Conservation (phyloP, 2,888 invertebrate genomes). For the Axea sp. region DNA sequence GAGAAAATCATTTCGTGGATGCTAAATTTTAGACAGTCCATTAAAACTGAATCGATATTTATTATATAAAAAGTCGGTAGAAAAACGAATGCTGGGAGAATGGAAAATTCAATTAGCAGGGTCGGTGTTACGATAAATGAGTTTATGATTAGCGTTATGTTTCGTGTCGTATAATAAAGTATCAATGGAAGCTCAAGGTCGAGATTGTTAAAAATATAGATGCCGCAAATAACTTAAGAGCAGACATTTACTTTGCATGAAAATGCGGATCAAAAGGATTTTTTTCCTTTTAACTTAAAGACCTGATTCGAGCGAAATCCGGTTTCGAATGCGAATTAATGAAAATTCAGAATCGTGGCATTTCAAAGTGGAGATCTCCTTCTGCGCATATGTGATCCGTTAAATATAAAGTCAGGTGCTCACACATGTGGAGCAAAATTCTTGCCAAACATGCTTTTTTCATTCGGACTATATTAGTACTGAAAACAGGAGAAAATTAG, state of each 20-base stretch:
- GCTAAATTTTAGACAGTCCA: too few relatives aligned
- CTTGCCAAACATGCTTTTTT: too few relatives aligned
- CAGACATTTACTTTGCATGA: conserved; percentile 55
- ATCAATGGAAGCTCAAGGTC: conserved; percentile 22
- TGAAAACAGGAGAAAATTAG: too few relatives aligned
- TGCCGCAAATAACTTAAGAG: conserved; percentile 40
- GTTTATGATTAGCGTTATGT: conserved; percentile 35
- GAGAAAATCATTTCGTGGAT: conserved; percentile 2
- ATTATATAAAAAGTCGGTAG: background rate
- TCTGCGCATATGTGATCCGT: too few relatives aligned
- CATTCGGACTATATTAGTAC: too few relatives aligned
- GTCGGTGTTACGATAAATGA: conserved; percentile 17
- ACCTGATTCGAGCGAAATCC: conserved; percentile 48
- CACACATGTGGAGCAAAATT: too few relatives aligned
- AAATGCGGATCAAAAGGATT: conserved; percentile 48
- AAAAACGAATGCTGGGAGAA: background rate
- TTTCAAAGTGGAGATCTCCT: conserved; percentile 14
- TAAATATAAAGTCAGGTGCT: too few relatives aligned
- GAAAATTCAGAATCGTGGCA: conserved; percentile 40
- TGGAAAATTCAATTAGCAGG: conserved; percentile 27
- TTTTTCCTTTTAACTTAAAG: conserved; percentile 49
- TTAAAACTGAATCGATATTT: conserved; percentile 21
- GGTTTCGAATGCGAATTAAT: conserved; percentile 58
- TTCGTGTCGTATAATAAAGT: conserved; percentile 26
- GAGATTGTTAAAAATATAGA: conserved; percentile 27